Evolutionary conservation across 2,888 invertebrate species (phyloP).

Genomic region (Heliconius sara): DNA sequence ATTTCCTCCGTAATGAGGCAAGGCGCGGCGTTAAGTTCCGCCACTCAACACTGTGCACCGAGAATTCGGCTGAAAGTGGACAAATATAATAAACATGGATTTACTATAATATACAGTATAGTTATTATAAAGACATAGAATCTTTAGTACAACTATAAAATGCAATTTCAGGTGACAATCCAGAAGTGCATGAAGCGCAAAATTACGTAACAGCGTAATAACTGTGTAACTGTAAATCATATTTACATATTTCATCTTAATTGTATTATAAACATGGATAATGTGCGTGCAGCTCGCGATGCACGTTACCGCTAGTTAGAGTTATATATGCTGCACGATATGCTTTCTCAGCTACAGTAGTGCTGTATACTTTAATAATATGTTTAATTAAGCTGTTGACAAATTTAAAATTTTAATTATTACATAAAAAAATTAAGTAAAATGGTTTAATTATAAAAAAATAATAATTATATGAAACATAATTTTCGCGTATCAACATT

Average conservation of each 20-base stretch:
- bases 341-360: conserved; percentile 6
- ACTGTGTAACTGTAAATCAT: conserved; percentile 29
- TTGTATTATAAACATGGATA: conserved; percentile 28
- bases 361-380: background rate
- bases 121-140: background rate
- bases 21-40: no score
- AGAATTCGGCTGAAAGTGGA: no score
- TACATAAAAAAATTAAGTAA: no score
- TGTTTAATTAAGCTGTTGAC: no score
- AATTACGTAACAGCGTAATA: conserved; percentile 37
- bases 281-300: conserved; percentile 21
- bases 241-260: conserved; percentile 36
- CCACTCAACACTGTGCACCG: no score
- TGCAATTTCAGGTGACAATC: conserved; percentile 10
- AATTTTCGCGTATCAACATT: no score
- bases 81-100: no score
- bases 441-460: no score
- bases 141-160: background rate
- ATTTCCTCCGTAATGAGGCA: no score
- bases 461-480: no score
- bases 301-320: background rate
- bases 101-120: background rate
- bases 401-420: no score
- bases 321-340: background rate
- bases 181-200: conserved; percentile 25